These are phyloP conservation scores for Brachyhypopomus occidentalis DNA, from an alignment of 2,113 vertebrate species.

Conservation along the genomic window DNA sequence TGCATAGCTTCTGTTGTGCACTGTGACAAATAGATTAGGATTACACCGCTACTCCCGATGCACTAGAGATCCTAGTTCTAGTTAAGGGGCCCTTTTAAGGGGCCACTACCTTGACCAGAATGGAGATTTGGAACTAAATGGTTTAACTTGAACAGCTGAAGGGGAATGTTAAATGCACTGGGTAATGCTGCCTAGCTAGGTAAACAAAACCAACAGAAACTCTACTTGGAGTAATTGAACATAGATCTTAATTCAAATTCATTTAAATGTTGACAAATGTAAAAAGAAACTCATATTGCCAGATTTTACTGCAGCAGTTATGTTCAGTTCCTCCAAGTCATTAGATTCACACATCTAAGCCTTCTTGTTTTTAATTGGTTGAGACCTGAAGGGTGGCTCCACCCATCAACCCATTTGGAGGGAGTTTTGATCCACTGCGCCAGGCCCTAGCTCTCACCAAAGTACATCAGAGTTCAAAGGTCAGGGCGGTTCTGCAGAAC, in stretches of 20 bases:
- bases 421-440: conserved; percentile 46
- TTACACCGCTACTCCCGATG: conserved; percentile 37
- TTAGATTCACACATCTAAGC: conserved; percentile 8
- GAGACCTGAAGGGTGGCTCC: conserved; percentile 16
- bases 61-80: conserved; percentile 4
- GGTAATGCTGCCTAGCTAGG: not conserved
- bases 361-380: conserved; percentile 14
- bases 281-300: too few relatives aligned
- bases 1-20: conserved; percentile 34
- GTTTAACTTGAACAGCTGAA: too few relatives aligned
- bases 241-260: too few relatives aligned
- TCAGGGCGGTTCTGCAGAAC: conserved; percentile 39
- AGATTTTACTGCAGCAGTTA: not conserved
- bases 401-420: conserved; percentile 32
- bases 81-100: not conserved
- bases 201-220: not conserved
- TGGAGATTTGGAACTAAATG: not conserved
- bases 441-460: conserved; percentile 18
- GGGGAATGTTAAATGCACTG: not conserved
- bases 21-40: conserved; percentile 45
- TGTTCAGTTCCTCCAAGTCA: not conserved
- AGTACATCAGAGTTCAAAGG: conserved; percentile 38
- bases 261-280: too few relatives aligned
- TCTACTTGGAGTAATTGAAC: too few relatives aligned
- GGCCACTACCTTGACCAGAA: not conserved